Evolutionary conservation across 2,797 vertebrate genomes (phyloP).

Genomic region (Mionectes olivaceus): DNA sequence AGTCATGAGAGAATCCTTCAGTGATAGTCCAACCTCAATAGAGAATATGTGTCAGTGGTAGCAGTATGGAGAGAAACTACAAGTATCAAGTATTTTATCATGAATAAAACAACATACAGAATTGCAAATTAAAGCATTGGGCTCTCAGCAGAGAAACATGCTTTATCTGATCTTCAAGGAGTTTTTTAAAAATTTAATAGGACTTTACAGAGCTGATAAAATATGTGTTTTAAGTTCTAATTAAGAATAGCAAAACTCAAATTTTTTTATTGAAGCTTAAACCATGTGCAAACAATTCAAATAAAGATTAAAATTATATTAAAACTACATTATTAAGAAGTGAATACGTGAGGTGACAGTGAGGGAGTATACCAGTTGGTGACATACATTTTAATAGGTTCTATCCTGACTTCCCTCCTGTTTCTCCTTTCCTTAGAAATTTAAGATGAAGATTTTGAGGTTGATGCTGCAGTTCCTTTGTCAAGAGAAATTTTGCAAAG

Average conservation of each 20-base stretch:
- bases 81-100: conserved; percentile 58
- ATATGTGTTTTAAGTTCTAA: conserved; percentile 37
- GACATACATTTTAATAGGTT: conserved; percentile 14
- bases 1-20: not conserved
- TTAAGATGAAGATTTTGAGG: not conserved
- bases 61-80: conserved; percentile 10
- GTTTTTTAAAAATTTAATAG: conserved; percentile 23
- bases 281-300: not conserved
- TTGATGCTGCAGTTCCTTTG: not conserved
- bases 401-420: not conserved
- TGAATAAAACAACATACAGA: conserved; percentile 75
- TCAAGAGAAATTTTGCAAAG: not conserved
- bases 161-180: conserved; percentile 61
- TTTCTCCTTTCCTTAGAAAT: conserved; percentile 30
- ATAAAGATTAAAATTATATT: conserved; percentile 12
- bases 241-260: conserved; percentile 11
- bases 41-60: conserved; percentile 42
- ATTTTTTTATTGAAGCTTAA: conserved; percentile 18
- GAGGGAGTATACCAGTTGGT: not conserved
- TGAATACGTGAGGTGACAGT: not conserved
- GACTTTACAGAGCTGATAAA: conserved; percentile 14
- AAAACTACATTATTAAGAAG: not conserved
- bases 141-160: conserved; percentile 28
- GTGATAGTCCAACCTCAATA: not conserved
- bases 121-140: conserved; percentile 60